Conservation (phyloP, 2,797 vertebrate species). For the Leptoclinus maculatus region DNA sequence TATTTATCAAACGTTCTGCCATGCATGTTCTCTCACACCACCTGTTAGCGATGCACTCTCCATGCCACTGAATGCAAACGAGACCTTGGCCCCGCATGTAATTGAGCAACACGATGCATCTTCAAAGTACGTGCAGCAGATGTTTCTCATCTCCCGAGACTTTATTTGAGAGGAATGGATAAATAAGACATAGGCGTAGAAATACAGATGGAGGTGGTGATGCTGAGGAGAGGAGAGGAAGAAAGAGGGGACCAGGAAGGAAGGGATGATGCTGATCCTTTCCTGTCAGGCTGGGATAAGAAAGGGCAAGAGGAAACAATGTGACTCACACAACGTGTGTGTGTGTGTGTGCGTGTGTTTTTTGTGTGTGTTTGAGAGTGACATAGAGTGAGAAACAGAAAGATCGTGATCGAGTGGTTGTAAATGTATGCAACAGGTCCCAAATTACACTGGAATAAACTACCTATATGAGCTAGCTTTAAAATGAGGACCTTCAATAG, state of each 20-base stretch:
- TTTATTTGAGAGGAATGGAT: constrained; percentile 83
- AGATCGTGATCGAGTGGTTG: background rate
- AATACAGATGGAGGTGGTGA: constrained; percentile 70
- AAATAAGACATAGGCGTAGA: constrained; percentile 82
- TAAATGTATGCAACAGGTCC: background rate
- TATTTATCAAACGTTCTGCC: constrained; percentile 82
- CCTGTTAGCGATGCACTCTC: constrained; percentile 82
- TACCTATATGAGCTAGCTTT: background rate
- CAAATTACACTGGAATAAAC: background rate
- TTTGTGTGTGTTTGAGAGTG: background rate
- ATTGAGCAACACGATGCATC: constrained; percentile 80
- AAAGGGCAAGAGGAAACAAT: constrained; percentile 41
- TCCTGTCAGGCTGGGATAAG: constrained; percentile 52
- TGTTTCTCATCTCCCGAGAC: constrained; percentile 84
- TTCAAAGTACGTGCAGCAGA: constrained; percentile 86
- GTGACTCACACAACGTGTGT: constrained; percentile 20
- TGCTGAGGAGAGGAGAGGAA: constrained; percentile 45
- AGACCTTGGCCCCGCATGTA: constrained; percentile 77
- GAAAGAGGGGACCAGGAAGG: constrained; percentile 25
- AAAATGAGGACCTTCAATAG: background rate
- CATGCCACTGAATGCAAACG: constrained; percentile 81
- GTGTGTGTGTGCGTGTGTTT: background rate
- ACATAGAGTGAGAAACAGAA: background rate
- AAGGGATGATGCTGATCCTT: constrained; percentile 39
- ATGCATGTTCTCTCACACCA: constrained; percentile 73